A percentile compares a stretch with the other conserved stretches of the same genome.
phyloP scores from a whole-genome alignment of 2,113 vertebrate species.

The Platysternon megacephalum region DNA sequence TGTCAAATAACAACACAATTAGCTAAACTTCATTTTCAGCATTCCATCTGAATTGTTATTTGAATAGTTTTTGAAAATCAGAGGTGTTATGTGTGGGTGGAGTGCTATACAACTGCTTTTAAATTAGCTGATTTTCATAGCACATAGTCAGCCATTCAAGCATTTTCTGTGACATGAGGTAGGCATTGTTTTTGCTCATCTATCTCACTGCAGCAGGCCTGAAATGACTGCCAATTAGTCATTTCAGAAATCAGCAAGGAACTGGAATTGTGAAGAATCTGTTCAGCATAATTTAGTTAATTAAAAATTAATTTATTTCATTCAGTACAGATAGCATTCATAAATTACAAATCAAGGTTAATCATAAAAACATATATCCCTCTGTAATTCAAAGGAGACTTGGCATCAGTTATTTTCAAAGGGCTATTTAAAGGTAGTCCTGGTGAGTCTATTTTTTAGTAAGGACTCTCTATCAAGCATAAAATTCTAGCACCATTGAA shows the following conservation, averaged over 20 bases:
- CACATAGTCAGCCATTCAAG: neutral
- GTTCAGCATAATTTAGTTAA: neutral
- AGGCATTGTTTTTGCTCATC: neutral
- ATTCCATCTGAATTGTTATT: neutral
- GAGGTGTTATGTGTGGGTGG: neutral
- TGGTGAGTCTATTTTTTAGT: neutral
- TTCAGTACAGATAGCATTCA: neutral
- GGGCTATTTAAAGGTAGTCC: neutral
- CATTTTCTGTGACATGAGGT: neutral
- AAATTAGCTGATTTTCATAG: neutral
- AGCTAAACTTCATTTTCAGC: neutral
- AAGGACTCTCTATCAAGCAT: neutral
- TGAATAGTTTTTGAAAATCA: neutral
- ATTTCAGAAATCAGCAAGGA: accelerated
- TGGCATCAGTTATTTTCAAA: neutral
- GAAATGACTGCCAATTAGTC: neutral
- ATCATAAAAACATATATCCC: neutral
- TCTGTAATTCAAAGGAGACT: neutral
- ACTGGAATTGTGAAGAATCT: neutral
- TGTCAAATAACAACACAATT: neutral
- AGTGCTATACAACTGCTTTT: neutral
- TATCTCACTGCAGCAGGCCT: neutral
- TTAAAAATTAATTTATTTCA: neutral
- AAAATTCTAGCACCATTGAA: neutral
- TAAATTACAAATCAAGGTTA: neutral